phyloP scores from a whole-genome alignment of 2,797 vertebrate genomes.

The Trematocara caparti region DNA sequence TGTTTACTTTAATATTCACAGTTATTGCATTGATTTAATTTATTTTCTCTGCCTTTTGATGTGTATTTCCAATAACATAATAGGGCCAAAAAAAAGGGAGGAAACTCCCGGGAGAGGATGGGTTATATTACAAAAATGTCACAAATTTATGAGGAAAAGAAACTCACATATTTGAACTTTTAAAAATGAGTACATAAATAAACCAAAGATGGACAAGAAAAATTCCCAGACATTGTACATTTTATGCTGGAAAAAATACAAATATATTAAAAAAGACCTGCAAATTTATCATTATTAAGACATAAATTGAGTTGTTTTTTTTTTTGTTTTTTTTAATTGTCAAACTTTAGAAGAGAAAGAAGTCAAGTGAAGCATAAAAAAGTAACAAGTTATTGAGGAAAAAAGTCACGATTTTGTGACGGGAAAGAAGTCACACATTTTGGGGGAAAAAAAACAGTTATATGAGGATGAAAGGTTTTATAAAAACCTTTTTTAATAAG shows the following conservation, averaged over 20 bases:
- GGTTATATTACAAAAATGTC: background rate
- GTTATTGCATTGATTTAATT: background rate
- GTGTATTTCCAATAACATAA: background rate
- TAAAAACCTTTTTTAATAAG: background rate
- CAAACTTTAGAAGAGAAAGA: background rate
- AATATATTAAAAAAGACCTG: background rate
- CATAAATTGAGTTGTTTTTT: background rate
- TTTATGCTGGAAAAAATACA: no score
- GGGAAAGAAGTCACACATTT: background rate
- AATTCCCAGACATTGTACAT: background rate
- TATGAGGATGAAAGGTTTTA: background rate
- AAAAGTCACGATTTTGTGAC: background rate
- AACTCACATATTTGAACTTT: background rate
- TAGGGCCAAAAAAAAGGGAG: background rate
- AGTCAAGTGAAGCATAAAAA: background rate
- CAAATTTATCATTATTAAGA: background rate
- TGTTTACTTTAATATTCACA: background rate
- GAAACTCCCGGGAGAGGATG: background rate
- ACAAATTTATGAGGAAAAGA: background rate
- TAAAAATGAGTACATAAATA: background rate
- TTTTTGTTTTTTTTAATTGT: background rate
- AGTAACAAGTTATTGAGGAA: background rate
- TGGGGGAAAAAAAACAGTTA: rapidly evolving
- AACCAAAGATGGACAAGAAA: background rate
- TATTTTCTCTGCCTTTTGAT: background rate